Evolutionary conservation across 2,888 invertebrate genomes (phyloP).

Genomic region (Dryadula phaetusa): DNA sequence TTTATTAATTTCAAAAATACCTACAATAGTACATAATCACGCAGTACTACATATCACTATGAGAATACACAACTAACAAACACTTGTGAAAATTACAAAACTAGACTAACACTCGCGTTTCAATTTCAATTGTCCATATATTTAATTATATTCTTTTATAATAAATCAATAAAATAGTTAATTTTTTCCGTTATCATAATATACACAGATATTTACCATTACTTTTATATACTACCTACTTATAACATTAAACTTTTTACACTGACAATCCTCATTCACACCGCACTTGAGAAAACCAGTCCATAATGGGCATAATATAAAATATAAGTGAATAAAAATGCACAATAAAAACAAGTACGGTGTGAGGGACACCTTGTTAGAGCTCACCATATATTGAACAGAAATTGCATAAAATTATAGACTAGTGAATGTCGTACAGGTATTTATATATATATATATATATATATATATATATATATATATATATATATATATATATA

Average conservation of each 20-base stretch:
- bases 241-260: slow-evolving; percentile 65
- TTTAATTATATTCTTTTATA: slow-evolving; percentile 11
- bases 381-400: slow-evolving; percentile 12
- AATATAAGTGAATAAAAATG: slow-evolving; percentile 23
- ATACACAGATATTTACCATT: slow-evolving; percentile 61
- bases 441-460: not conserved
- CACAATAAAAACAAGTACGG: slow-evolving; percentile 29
- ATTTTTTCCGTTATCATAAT: slow-evolving; percentile 51
- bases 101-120: slow-evolving; percentile 55
- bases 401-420: slow-evolving; percentile 29
- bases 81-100: slow-evolving; percentile 58
- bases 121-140: slow-evolving; percentile 69
- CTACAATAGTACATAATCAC: slow-evolving; percentile 74
- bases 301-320: not conserved
- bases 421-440: slow-evolving; percentile 51
- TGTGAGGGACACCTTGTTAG: slow-evolving; percentile 26
- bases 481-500: not conserved
- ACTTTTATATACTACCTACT: slow-evolving; percentile 64
- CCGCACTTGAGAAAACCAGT: slow-evolving; percentile 19
- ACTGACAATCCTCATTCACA: slow-evolving; percentile 44
- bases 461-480: not conserved
- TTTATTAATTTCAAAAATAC: slow-evolving; percentile 82
- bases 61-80: slow-evolving; percentile 72
- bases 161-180: not conserved
- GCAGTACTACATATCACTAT: slow-evolving; percentile 75